Evolutionary conservation across 2,888 invertebrate species (phyloP).

Genomic region (Drosophila mayaguana): DNA sequence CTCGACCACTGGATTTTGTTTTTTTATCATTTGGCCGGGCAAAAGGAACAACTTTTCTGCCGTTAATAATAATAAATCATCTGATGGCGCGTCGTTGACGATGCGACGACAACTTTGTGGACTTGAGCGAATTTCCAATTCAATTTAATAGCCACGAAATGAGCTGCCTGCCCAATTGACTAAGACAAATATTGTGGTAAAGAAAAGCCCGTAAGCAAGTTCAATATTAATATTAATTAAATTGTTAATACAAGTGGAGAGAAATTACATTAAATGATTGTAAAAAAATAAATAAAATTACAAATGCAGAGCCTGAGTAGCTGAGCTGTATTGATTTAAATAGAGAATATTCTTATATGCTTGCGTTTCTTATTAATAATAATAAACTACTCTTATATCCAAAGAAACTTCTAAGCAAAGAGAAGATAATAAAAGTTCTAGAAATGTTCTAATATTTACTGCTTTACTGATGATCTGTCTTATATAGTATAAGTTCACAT

Average conservation of each 20-base stretch:
- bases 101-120: conserved; percentile 24
- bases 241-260: background rate
- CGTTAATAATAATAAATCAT: conserved; percentile 72
- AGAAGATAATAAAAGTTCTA: no score
- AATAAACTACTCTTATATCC: background rate
- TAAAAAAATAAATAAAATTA: background rate
- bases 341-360: background rate
- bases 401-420: background rate
- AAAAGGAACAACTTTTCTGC: conserved; percentile 55
- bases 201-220: conserved; percentile 25
- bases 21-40: conserved; percentile 56
- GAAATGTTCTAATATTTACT: no score
- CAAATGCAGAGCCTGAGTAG: background rate
- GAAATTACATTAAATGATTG: background rate
- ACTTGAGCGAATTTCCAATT: conserved; percentile 48
- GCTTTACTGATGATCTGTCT: no score
- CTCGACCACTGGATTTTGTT: conserved; percentile 29
- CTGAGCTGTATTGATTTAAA: background rate
- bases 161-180: conserved; percentile 37
- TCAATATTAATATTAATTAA: background rate
- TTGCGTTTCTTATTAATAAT: background rate
- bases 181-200: conserved; percentile 4
- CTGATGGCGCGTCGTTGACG: conserved; percentile 38
- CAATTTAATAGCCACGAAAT: conserved; percentile 65
- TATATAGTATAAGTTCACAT: no score